A percentile compares a stretch with the other conserved stretches of the same genome.
phyloP scores from a whole-genome alignment of 2,888 invertebrate species.

The Zonitis immaculata region DNA sequence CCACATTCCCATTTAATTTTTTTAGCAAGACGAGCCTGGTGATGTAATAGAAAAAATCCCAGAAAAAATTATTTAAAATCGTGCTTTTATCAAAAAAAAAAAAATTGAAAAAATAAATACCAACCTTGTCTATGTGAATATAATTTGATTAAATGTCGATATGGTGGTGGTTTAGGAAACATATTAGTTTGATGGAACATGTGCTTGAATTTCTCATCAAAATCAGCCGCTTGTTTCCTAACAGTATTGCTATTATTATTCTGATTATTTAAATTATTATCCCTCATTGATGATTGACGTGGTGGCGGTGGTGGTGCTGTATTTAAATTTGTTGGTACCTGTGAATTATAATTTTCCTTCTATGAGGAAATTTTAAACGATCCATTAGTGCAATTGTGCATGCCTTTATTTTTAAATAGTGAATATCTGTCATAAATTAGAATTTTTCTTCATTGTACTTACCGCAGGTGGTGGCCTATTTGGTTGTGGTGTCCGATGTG shows the following conservation, averaged over 20 bases:
- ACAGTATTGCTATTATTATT: conserved; percentile 19
- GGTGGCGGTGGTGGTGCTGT: conserved; percentile 55
- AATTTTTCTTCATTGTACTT: too few species aligned
- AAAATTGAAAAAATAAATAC: conserved; percentile 23
- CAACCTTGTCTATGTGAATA: conserved; percentile 64
- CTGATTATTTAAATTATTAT: conserved; percentile 20
- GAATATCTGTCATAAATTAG: too few species aligned
- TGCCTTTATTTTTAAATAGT: too few species aligned
- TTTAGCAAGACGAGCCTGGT: conserved; percentile 19
- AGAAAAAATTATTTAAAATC: conserved; percentile 5
- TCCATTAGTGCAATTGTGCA: not conserved
- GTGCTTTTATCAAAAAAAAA: too few species aligned
- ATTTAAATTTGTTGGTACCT: conserved; percentile 26
- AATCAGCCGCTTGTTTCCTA: conserved; percentile 48
- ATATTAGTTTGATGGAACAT: conserved; percentile 58
- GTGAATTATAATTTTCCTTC: conserved; percentile 8
- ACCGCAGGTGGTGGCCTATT: conserved; percentile 40
- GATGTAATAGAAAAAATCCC: conserved; percentile 8
- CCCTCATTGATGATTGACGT: conserved; percentile 60
- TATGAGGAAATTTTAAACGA: not conserved
- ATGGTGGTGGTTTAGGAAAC: conserved; percentile 69
- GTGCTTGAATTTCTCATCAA: conserved; percentile 64
- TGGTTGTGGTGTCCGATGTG: conserved; percentile 31
- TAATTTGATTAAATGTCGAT: conserved; percentile 61
- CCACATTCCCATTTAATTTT: not conserved